Conservation (phyloP, 2,888 invertebrate species). For the Calliopum simillimum region DNA sequence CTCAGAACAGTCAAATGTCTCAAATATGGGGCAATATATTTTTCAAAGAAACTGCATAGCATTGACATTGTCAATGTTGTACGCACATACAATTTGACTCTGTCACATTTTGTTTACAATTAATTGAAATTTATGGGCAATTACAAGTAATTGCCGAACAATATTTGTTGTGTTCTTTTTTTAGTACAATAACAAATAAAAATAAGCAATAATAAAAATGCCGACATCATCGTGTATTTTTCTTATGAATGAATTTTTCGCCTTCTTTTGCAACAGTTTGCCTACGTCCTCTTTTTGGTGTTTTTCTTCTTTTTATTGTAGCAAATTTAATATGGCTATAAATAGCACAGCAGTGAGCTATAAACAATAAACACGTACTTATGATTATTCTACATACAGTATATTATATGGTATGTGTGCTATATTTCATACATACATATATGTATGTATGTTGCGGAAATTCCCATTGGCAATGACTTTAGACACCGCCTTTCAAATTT, state of each 20-base stretch:
- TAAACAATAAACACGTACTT: conserved; percentile 13
- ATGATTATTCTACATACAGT: background rate
- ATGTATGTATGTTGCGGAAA: background rate
- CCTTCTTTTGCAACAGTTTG: background rate
- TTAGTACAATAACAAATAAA: background rate
- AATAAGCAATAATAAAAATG: background rate
- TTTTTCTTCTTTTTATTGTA: background rate
- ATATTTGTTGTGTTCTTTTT: background rate
- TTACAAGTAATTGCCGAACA: background rate
- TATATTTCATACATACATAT: too few relatives aligned
- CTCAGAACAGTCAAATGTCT: too few relatives aligned
- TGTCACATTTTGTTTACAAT: background rate
- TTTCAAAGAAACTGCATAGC: background rate
- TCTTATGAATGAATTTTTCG: conserved; percentile 26
- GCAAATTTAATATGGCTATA: conserved; percentile 1
- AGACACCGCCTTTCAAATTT: conserved; percentile 9
- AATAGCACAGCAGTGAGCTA: conserved; percentile 1
- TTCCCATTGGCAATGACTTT: conserved; percentile 21
- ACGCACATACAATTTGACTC: background rate
- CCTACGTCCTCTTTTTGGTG: background rate
- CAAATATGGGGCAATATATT: conserved; percentile 1
- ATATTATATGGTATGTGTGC: background rate
- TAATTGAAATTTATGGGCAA: background rate
- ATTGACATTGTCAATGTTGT: conserved; percentile 10
- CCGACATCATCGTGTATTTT: conserved; percentile 1